Conservation (phyloP, 2,888 invertebrate species). For the Cyrtodaria siliqua region DNA sequence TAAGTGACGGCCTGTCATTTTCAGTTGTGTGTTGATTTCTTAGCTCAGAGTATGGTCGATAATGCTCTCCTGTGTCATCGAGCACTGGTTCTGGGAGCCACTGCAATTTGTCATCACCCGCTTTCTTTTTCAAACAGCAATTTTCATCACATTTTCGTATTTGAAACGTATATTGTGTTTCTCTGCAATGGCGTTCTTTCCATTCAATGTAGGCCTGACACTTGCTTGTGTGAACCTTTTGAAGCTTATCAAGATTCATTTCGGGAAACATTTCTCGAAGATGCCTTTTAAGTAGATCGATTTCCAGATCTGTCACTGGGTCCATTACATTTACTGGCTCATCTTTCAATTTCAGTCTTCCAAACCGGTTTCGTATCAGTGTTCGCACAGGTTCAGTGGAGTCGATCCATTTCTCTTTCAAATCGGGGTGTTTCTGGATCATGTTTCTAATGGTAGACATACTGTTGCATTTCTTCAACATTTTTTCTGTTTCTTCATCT, state of each 20-base stretch:
- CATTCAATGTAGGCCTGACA: constrained; percentile 1
- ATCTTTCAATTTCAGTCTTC: constrained; percentile 27
- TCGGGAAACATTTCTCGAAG: not conserved
- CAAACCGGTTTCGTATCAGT: constrained; percentile 14
- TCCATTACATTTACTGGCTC: constrained; percentile 16
- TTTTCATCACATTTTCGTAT: constrained; percentile 7
- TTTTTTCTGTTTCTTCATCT: constrained; percentile 7
- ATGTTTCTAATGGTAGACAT: constrained; percentile 24
- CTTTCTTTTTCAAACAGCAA: not conserved
- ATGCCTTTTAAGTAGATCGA: not conserved
- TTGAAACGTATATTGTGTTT: constrained; percentile 6
- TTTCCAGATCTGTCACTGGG: constrained; percentile 20
- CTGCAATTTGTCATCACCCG: not conserved
- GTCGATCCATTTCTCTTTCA: constrained; percentile 16
- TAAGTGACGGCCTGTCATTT: constrained; percentile 5
- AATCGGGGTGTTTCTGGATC: not conserved
- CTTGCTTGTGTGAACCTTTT: not conserved
- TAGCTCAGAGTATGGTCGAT: not conserved
- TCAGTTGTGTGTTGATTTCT: constrained; percentile 2
- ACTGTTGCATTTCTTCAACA: constrained; percentile 12
- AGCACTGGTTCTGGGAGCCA: constrained; percentile 9
- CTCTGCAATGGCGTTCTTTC: constrained; percentile 1
- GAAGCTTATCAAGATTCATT: not conserved
- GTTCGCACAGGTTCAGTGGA: constrained; percentile 17
- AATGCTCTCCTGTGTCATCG: constrained; percentile 4